Evolutionary conservation across 2,888 invertebrate genomes (phyloP), one percentile per base, ranked within the genome.

Genomic region (Sabatieria punctata): DNA sequence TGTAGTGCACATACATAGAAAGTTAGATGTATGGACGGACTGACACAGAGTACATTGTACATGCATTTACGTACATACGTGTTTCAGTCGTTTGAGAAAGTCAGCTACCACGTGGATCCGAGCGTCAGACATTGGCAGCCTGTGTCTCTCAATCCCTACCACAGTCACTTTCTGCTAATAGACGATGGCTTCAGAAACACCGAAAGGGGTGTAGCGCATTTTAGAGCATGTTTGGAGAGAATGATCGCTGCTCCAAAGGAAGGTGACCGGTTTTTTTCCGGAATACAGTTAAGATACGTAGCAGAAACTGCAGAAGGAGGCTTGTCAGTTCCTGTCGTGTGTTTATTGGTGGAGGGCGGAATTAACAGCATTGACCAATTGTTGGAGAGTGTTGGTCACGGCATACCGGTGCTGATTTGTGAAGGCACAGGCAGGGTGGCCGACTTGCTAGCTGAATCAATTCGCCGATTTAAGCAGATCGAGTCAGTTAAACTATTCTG

Each of bases 371-470:
- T 70, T 19, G 52, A 54, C 25, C 65, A 68, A 52, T 62, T 63
- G n/a, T 51, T 53, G 26, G 57, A 58, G n/a, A 64, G 65, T 1
- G 55, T 68, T 21, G 54, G 57, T 46, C 57, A 63, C 36, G 57
- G 60, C 4, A 67, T 68, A 24, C 68, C 69, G 4, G 64, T 67
- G 1, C 63, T 70, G 15, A 55, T 69, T 15, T 68, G 68, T 51
- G 62, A 64, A 18, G 68, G 68, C 2, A 68, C 67, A 2, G 69
- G 69, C 1, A 51, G 68, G 24, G 67, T 68, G 6, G 68, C 69
- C 1, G 68, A 69, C 51, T 63, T 68, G 25, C 53, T 68, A 2
- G 61, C 64, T 2, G 35, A 41, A 33, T 45, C 38, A 19, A 18
- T 65, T 61, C 49, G 61, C 60, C 19, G 59, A 57, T 54, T 58